These are phyloP conservation scores for Natrix natrix DNA, from an alignment of 2,797 vertebrate genomes.

Conservation along the genomic window DNA sequence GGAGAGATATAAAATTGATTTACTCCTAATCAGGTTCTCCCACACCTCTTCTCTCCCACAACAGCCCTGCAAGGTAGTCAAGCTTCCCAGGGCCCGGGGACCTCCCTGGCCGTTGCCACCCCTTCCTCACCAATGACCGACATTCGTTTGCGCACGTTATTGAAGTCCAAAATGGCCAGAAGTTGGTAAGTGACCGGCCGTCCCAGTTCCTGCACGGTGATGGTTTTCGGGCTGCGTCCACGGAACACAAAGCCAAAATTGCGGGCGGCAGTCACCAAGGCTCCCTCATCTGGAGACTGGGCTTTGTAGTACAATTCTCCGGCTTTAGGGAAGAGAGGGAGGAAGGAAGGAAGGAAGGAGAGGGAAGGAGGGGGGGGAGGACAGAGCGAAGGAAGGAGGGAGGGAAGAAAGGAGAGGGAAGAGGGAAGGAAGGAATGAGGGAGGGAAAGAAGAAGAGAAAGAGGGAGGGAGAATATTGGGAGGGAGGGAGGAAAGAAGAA, in stretches of 20 bases:
- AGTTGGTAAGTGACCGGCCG: conserved; percentile 84
- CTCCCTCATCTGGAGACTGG: conserved; percentile 92
- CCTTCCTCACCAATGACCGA: conserved; percentile 84
- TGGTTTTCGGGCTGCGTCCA: conserved; percentile 85
- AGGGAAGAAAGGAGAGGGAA: no score
- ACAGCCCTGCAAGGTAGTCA: no score
- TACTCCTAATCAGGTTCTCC: not conserved
- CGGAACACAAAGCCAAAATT: conserved; percentile 94
- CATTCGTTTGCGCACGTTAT: conserved; percentile 94
- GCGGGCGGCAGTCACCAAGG: conserved; percentile 87
- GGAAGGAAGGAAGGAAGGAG: no score
- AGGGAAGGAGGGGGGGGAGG: fast-evolving
- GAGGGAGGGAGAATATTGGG: no score
- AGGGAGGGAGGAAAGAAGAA: no score
- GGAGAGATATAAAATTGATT: not conserved
- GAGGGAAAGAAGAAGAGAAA: no score
- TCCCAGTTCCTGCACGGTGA: conserved; percentile 85
- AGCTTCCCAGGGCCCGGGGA: no score
- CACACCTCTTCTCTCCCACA: not conserved
- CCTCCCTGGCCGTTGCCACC: not conserved
- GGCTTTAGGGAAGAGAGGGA: conserved; percentile 25
- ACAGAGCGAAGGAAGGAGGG: no score
- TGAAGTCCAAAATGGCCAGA: conserved; percentile 93
- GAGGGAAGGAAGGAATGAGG: no score
- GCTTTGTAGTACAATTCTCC: conserved; percentile 90